Base-by-base conservation (phyloP, 1,140 invertebrate genomes). In the Araneus ventricosus region DNA sequence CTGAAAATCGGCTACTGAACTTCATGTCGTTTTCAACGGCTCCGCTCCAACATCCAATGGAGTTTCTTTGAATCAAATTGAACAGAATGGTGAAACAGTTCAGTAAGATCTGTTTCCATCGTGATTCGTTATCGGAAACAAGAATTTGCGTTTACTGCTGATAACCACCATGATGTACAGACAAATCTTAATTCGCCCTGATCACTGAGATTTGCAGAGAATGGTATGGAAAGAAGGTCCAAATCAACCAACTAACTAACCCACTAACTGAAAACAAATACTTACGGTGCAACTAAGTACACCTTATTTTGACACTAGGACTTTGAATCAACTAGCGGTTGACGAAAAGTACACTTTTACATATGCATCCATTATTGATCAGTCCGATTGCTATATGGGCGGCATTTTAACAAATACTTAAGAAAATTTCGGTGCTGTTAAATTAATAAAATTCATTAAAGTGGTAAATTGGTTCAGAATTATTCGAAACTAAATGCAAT, bases 211-310 rank as follows among this genome's bases (percentile, higher is more conserved):
- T 86, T 95, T 94, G n/a, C 95, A 96, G 88, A 90, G 95, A 93
- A 95, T 96, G 59, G 85, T 96, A 1, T 96, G 96, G 95, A 91
- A 95, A n/a, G 94, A 94, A 6, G 91, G 93, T 88, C 82, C 90
- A 41, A 75, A 93, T n/a, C 59, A 95, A n/a, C 93, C 93, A 22
- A 94, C 96, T 27, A 92, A 94, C n/a, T n/a, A 85, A 90, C 88
- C 39, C 95, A 94, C 94, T 30, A 93, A 59, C 92, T 95, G 14
- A 94, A 86, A 10, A 95, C 95, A 0, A 95, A 95, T 6, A 95
- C 95, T 2, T 95, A 95, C 87, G 95, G 95, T 0, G 94, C 94
- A 20, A 63, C 94, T 4, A 94, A n/a, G 94, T 59, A 95, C 95
- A 10, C 94, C 95, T n/a, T 96, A 94, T 92, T 82, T 95, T 10